A percentile compares a stretch with the other conserved stretches of the same genome.
phyloP scores from a whole-genome alignment of 2,888 invertebrate genomes.

The Rhabditophanes sp. region DNA sequence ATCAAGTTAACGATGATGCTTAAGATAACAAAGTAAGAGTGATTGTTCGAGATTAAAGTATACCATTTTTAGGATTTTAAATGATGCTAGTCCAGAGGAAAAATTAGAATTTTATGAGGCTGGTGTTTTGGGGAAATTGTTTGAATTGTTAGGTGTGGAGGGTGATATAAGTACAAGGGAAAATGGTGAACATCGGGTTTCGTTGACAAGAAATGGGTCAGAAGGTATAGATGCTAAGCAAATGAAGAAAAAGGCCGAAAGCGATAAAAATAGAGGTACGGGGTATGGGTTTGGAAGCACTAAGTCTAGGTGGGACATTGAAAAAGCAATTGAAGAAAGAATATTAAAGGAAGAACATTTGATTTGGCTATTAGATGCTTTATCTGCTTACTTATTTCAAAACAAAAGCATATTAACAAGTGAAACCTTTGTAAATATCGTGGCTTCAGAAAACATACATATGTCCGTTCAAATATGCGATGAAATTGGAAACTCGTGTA shows the following conservation, averaged over 20 bases:
- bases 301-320: constrained; percentile 37
- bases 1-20: constrained; percentile 29
- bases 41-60: constrained; percentile 3
- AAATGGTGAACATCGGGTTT: too few species aligned
- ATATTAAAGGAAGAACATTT: constrained; percentile 36
- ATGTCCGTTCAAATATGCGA: constrained; percentile 8
- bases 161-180: constrained; percentile 15
- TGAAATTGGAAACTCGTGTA: constrained; percentile 14
- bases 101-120: constrained; percentile 19
- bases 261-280: constrained; percentile 16
- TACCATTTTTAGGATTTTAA: constrained; percentile 18
- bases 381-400: constrained; percentile 28
- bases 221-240: constrained; percentile 1
- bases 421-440: too few species aligned
- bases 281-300: constrained; percentile 43
- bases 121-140: constrained; percentile 25
- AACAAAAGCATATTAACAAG: too few species aligned
- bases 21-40: constrained; percentile 22
- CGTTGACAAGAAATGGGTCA: too few species aligned
- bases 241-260: neutral
- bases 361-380: constrained; percentile 36
- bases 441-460: constrained; percentile 2
- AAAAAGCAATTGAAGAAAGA: constrained; percentile 31
- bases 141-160: constrained; percentile 22
- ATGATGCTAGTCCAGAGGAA: constrained; percentile 21